Conservation (phyloP, 2,888 invertebrate species). For the Nezara viridula region DNA sequence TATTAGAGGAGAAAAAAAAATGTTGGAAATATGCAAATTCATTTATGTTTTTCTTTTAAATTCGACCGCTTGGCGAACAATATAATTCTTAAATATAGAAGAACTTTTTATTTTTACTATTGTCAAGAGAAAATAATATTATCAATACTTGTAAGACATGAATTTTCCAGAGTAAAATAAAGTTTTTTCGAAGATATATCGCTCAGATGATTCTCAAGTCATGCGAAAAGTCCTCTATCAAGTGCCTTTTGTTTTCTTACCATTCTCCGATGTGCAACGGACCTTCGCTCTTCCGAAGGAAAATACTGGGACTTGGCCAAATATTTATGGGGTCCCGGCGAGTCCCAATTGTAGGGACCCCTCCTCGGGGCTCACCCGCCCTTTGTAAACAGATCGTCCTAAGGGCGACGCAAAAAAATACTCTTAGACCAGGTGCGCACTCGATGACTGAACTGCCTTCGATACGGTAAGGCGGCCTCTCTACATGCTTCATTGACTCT, state of each 20-base stretch:
- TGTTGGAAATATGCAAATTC: too few species aligned
- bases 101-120: too few species aligned
- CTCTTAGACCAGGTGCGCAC: neutral
- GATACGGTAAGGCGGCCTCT: neutral
- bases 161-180: neutral
- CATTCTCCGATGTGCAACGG: constrained; percentile 30
- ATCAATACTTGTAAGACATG: neutral
- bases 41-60: too few species aligned
- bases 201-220: neutral
- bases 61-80: too few species aligned
- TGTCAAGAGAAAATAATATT: neutral
- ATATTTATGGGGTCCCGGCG: neutral
- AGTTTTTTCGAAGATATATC: neutral
- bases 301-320: constrained; percentile 40
- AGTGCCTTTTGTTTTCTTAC: constrained; percentile 24
- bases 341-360: neutral
- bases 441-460: neutral
- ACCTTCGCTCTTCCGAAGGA: neutral
- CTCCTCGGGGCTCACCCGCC: neutral
- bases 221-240: constrained; percentile 23
- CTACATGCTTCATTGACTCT: neutral
- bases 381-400: neutral
- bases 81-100: too few species aligned
- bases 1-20: too few species aligned
- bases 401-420: neutral